phyloP scores from a whole-genome alignment of 2,113 vertebrate species.

The Pholis gunnellus region DNA sequence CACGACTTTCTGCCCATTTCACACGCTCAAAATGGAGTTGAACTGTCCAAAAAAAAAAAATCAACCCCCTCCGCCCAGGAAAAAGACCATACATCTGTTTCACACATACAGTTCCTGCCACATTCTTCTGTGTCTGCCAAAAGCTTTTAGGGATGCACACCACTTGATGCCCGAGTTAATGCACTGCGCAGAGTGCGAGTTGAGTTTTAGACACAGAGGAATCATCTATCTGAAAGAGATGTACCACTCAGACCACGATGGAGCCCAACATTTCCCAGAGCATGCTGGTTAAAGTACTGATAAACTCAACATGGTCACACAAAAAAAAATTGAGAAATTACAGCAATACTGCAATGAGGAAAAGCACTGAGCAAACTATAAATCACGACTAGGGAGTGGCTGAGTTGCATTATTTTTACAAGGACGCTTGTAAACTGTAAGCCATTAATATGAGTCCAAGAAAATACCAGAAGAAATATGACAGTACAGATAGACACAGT shows the following conservation, averaged over 20 bases:
- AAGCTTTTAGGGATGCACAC: conserved; percentile 75
- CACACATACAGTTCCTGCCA: conserved; percentile 70
- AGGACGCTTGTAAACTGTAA: background rate
- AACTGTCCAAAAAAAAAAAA: conserved; percentile 21
- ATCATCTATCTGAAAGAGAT: conserved; percentile 49
- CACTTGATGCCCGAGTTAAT: conserved; percentile 61
- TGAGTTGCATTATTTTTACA: conserved; percentile 19
- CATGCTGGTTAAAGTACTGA: conserved; percentile 31
- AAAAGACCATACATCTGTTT: conserved; percentile 69
- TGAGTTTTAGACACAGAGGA: conserved; percentile 20
- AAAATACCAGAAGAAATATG: conserved; percentile 42
- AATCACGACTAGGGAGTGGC: conserved; percentile 3
- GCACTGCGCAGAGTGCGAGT: conserved; percentile 51
- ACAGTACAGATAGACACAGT: conserved; percentile 52
- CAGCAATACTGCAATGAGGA: background rate
- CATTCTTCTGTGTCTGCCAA: conserved; percentile 73
- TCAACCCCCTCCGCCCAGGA: conserved; percentile 1
- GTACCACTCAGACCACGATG: conserved; percentile 35
- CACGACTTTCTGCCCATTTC: conserved; percentile 47
- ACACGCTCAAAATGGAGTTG: conserved; percentile 52
- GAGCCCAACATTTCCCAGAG: conserved; percentile 6
- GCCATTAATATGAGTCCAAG: conserved; percentile 19
- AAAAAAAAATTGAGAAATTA: conserved; percentile 5
- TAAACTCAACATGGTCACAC: background rate
- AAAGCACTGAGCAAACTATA: background rate